Percentiles rank a stretch among this genome's conserved stretches.
Evolutionary conservation across 2,888 invertebrate genomes (phyloP).

Genomic region (Smittia aterrima): DNA sequence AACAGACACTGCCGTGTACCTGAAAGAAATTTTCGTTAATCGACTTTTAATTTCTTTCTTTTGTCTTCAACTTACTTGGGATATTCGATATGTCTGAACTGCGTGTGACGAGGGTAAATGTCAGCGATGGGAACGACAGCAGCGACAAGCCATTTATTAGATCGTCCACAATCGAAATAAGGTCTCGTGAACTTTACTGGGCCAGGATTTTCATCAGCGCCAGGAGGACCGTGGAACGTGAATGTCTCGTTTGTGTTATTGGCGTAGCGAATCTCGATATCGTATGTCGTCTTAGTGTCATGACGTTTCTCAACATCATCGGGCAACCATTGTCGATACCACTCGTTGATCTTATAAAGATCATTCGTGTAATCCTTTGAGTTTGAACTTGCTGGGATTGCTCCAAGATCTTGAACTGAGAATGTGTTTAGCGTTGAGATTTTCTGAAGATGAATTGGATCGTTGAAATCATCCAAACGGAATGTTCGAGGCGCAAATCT

Average conservation of each 20-base stretch:
- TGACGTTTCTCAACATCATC: slow-evolving; percentile 79
- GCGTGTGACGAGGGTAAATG: slow-evolving; percentile 89
- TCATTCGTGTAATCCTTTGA: slow-evolving; percentile 88
- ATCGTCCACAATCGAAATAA: slow-evolving; percentile 93
- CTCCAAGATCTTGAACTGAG: slow-evolving; percentile 79
- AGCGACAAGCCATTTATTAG: slow-evolving; percentile 93
- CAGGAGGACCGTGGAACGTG: slow-evolving; percentile 91
- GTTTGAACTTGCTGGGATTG: slow-evolving; percentile 73
- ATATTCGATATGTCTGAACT: slow-evolving; percentile 89
- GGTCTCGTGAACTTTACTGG: slow-evolving; percentile 93
- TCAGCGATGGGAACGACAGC: slow-evolving; percentile 94
- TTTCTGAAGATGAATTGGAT: slow-evolving; percentile 91
- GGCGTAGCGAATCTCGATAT: slow-evolving; percentile 89
- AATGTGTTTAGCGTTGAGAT: slow-evolving; percentile 95
- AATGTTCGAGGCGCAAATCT: slow-evolving; percentile 92
- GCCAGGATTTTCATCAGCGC: slow-evolving; percentile 85
- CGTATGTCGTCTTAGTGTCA: slow-evolving; percentile 89
- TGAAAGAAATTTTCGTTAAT: slow-evolving; percentile 49
- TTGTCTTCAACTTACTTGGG: slow-evolving; percentile 72
- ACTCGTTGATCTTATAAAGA: slow-evolving; percentile 88
- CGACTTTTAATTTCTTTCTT: neutral
- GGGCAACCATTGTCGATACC: slow-evolving; percentile 90
- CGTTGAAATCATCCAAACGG: slow-evolving; percentile 89
- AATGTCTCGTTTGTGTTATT: slow-evolving; percentile 95
- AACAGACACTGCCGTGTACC: slow-evolving; percentile 88